phyloP scores from a whole-genome alignment of 2,113 vertebrate genomes.

The Rousettus leschenaultii region DNA sequence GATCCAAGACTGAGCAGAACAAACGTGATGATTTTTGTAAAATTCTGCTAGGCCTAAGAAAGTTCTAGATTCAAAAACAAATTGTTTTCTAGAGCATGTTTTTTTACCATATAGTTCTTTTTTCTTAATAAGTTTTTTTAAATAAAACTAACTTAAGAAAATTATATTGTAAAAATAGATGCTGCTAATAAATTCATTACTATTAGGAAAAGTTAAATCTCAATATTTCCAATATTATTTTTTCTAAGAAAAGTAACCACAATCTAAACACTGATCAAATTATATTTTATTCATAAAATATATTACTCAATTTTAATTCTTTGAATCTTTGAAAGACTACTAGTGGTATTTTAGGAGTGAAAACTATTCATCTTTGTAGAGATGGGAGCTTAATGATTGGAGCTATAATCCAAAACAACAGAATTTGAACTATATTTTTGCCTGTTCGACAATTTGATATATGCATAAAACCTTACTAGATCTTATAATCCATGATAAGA shows the following conservation, averaged over 20 bases:
- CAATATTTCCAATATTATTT: not conserved
- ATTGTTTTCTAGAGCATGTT: not conserved
- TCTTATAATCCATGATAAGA: not conserved
- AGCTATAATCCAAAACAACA: not conserved
- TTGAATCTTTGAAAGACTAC: not conserved
- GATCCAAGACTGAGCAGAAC: not conserved
- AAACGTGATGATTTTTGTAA: not conserved
- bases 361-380: too few relatives aligned
- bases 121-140: not conserved
- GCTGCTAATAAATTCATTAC: not conserved
- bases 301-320: not conserved
- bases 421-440: not conserved
- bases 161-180: not conserved
- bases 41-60: not conserved
- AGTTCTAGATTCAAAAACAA: not conserved
- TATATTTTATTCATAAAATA: not conserved
- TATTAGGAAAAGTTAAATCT: not conserved
- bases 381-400: not conserved
- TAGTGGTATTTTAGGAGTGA: not conserved
- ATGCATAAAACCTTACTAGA: not conserved
- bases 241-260: not conserved
- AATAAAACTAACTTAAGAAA: not conserved
- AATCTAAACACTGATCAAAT: not conserved
- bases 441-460: not conserved
- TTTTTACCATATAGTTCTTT: not conserved